Evolutionary conservation across 2,888 invertebrate species (phyloP), one percentile per base, ranked within the genome.

Genomic region (Clitarchus hookeri): DNA sequence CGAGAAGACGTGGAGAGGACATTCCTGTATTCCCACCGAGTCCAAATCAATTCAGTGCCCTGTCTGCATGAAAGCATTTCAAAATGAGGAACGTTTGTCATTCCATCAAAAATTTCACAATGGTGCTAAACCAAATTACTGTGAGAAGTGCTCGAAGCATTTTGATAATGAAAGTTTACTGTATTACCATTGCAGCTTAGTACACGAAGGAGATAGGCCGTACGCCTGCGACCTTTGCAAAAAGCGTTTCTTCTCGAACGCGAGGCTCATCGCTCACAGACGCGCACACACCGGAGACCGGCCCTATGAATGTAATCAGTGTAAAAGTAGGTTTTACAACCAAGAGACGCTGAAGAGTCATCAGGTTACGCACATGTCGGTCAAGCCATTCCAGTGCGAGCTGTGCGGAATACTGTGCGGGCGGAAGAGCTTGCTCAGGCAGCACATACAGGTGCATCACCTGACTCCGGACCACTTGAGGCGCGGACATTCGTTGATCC

Each of bases 401-500:
- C 79, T 85, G 16, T 88, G 88, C 84, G 87, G 87, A 16, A 19
- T 84, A 11, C 85, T 84, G 48, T 88, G 86, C 78, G 85, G 86
- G 13, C 85, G 87, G 48, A 85, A 85, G 44, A 85, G 87, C 44
- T 77, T 86, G 78, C 86, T 88, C 44, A 85, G 85, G 44, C 86
- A 87, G 19, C 88, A 88, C 77, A 83, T 88, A 25, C 84, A 48
- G 25, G 86, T 77, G 11, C 85, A 87, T 25, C 88, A 88, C 84
- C 53, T 48, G 27, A 36, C 44, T 19, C 65, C 83, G 0, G 78
- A 85, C 84, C 79, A 26, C 27, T 83, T 85, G 16, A 87, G 85
- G 77, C 86, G 88, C 6, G 86, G 86, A 13, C 88, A 87, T 12
- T 88, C 88, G 16, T 85, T 88, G 23, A 88, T 88, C 48, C 88